phyloP scores from a whole-genome alignment of 2,113 vertebrate genomes.

The Collichthys lucidus region DNA sequence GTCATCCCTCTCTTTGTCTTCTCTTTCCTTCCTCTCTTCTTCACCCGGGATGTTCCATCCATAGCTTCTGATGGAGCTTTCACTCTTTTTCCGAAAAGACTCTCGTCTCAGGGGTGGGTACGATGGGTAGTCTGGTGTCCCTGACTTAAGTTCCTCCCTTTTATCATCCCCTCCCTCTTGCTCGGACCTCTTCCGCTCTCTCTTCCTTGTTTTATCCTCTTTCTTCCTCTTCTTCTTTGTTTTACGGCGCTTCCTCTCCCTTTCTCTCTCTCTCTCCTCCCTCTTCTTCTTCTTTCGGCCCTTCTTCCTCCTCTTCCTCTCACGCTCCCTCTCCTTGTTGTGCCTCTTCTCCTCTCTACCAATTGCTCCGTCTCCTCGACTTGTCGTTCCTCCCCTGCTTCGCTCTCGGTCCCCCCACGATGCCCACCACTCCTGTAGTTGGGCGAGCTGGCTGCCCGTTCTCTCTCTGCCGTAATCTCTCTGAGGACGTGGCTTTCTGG shows the following conservation, averaged over 20 bases:
- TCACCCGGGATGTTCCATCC: slow-evolving; percentile 82
- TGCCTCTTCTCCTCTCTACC: slow-evolving; percentile 79
- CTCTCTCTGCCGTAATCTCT: slow-evolving; percentile 75
- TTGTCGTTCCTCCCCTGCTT: slow-evolving; percentile 39
- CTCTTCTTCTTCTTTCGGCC: slow-evolving; percentile 84
- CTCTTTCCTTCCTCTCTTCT: slow-evolving; percentile 75
- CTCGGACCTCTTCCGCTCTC: slow-evolving; percentile 78
- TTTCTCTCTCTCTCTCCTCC: slow-evolving; percentile 80
- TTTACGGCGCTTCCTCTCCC: slow-evolving; percentile 83
- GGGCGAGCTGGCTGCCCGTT: slow-evolving; percentile 80
- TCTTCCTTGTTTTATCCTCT: slow-evolving; percentile 77
- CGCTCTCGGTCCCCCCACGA: slow-evolving; percentile 84
- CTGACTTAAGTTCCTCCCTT: slow-evolving; percentile 78
- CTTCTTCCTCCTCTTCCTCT: slow-evolving; percentile 84
- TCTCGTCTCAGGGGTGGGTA: slow-evolving; percentile 80
- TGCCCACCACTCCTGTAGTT: slow-evolving; percentile 86
- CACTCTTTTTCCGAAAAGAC: slow-evolving; percentile 82
- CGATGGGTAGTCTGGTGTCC: slow-evolving; percentile 76
- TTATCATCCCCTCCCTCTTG: slow-evolving; percentile 79
- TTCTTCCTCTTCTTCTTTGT: slow-evolving; percentile 85
- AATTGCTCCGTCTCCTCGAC: slow-evolving; percentile 31
- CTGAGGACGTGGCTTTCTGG: slow-evolving; percentile 82
- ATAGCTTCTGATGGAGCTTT: slow-evolving; percentile 81
- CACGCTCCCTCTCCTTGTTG: slow-evolving; percentile 83
- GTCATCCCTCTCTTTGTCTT: slow-evolving; percentile 76